Base-by-base conservation (phyloP, 2,797 vertebrate genomes). In the Cephalopachus bancanus region DNA sequence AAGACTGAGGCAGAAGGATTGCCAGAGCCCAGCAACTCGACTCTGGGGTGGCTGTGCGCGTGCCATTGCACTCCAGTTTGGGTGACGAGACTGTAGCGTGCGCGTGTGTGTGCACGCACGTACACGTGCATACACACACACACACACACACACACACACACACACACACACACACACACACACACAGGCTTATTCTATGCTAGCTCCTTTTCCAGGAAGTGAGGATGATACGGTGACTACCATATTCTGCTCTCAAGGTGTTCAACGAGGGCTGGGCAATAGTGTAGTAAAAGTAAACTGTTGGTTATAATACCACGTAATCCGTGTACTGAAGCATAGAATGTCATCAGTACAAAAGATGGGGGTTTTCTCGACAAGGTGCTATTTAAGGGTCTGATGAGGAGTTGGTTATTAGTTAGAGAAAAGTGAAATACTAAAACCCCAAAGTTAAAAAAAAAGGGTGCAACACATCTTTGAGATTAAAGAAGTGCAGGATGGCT, bases 241-340 rank as follows among this genome's bases (percentile, higher is more conserved):
- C 15, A 67, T 10, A 72, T 37, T 53, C 24, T 75, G 28, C 0
- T 26, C 15, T 89, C 7, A 55, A 55, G n/a, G 11, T 67, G 30
- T 78, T 7, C 5, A n/a, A 6, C 53, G 59, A 11, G 19, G 87
- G 17, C 1, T 2, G 1, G n/a, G 8, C 1, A 1, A 1, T 20
- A 26, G 9, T 0, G 0, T 44, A 24, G 59, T 22, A 62, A 78
- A 57, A 53, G 51, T 33, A 86, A 51, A 62, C 5, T 64, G 6
- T n/a, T 75, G 12, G 30, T 72, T 57, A 53, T 12, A 37, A 62
- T 1, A 44, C 10, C n/a, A 0, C 28, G 5, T 60, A 26, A 51
- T 26, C 57, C 15, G 22, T 7, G 1, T 20, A 9, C 11, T 2
- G 33, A 67, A 95, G 26, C 3, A 3, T 75, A 72, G 51, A 83